Evolutionary conservation across 2,888 invertebrate species (phyloP).

Genomic region (Dicyrtomina minuta): DNA sequence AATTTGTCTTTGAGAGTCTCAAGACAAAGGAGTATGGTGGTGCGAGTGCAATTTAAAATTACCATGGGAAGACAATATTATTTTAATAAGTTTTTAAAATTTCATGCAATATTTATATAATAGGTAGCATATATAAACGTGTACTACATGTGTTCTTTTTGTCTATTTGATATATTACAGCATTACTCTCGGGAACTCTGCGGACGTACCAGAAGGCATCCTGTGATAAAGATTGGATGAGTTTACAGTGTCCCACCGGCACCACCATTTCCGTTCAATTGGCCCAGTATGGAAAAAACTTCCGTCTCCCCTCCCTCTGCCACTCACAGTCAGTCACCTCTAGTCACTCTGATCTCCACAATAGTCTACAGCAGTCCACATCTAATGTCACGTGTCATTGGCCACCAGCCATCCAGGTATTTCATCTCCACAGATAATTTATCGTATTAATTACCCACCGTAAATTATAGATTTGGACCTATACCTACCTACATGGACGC

Average conservation of each 20-base stretch:
- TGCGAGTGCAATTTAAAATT: neutral
- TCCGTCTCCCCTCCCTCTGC: conserved; percentile 61
- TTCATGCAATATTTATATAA: neutral
- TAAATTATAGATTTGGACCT: too few relatives aligned
- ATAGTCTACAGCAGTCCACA: conserved; percentile 39
- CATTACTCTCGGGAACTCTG: conserved; percentile 84
- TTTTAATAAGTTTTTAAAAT: neutral
- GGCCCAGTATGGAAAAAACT: conserved; percentile 82
- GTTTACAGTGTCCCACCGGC: conserved; percentile 82
- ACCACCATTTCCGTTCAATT: conserved; percentile 84
- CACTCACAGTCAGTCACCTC: conserved; percentile 54
- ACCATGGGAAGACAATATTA: neutral
- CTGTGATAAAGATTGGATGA: conserved; percentile 80
- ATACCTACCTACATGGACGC: too few relatives aligned
- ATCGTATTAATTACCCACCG: too few relatives aligned
- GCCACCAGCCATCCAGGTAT: conserved; percentile 50
- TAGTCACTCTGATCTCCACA: conserved; percentile 46
- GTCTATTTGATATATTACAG: conserved; percentile 64
- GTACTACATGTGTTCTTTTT: neutral
- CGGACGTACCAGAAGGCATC: conserved; percentile 87
- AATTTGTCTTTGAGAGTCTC: too few relatives aligned
- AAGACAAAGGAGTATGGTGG: too few relatives aligned
- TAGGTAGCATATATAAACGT: neutral
- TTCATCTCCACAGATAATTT: too few relatives aligned
- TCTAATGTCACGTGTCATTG: conserved; percentile 39